Percentiles rank a stretch among this genome's conserved stretches.
phyloP scores from a whole-genome alignment of 2,113 vertebrate species.

The Ardeotis arabs region DNA sequence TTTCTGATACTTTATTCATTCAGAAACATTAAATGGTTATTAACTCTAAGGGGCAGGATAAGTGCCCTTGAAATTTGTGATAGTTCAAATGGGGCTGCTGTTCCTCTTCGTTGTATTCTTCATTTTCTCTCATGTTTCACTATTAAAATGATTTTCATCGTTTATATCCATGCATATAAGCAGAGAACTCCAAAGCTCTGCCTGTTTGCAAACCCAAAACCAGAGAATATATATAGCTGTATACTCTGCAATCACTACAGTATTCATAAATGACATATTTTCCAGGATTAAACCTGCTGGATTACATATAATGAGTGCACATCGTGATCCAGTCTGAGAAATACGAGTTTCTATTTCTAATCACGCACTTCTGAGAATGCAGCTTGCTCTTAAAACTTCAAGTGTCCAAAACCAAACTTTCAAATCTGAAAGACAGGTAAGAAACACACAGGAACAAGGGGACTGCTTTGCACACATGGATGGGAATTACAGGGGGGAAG shows the following conservation, averaged over 20 bases:
- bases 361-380: neutral
- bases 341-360: rapidly evolving
- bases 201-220: neutral
- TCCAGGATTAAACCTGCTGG: neutral
- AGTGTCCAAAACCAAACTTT: neutral
- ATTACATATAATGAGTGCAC: neutral
- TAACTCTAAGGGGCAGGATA: neutral
- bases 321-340: neutral
- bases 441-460: neutral
- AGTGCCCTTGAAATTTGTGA: neutral
- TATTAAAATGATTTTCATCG: neutral
- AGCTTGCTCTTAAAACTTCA: neutral
- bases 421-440: neutral
- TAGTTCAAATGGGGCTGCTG: neutral
- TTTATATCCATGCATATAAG: neutral
- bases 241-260: neutral
- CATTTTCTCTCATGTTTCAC: neutral
- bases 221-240: neutral
- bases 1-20: neutral
- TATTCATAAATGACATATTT: neutral
- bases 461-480: rapidly evolving
- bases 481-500: neutral
- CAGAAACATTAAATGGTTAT: neutral
- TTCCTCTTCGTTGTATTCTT: neutral
- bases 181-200: neutral